Base-by-base conservation (phyloP, 2,113 vertebrate genomes). In the Otis tarda region DNA sequence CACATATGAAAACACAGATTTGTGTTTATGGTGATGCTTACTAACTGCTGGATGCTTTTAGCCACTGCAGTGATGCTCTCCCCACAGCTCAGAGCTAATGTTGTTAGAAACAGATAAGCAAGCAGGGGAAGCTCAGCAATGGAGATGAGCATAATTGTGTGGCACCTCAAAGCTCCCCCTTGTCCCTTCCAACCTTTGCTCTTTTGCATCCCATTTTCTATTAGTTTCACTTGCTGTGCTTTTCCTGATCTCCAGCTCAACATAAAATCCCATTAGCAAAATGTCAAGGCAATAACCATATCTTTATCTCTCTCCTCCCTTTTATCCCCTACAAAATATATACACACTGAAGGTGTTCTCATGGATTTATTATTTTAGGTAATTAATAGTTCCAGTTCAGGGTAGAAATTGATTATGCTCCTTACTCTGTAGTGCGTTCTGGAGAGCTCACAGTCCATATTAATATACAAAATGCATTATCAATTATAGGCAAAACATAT, bases 231-330 rank as follows among this genome's bases (percentile, higher is more conserved):
- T 93, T 71, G 68, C 55, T 71, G 33, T 50, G 60, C 68, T 83
- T 78, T 76, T 63, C 55, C 52, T 88, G 71, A 96, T 91, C 67
- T 83, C 49, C 80, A 93, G 35, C 52, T 75, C 76, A 87, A 74
- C 77, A 79, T 82, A 94, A 90, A 93, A 94, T 92, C 86, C 76
- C 88, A 93, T 93, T 94, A 96, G 18, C 39, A 89, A 97, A 96
- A 97, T 91, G 92, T 96, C 95, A 93, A 81, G 35, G 63, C 76
- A 96, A 93, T 89, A 96, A 90, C 56, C 2, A 2, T 55, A 57
- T 41, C 79, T 93, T 94, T 68, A 76, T 37, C 20, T 59, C 63
- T 69, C 56, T 41, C 28, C 9, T 23, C 70, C 18, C 9, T 30
- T 57, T 64, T 39, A 25, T 3, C 10, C 13, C 37, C 35, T 37